These are phyloP conservation scores for Chaetura pelagica DNA, from an alignment of 2,113 vertebrate species.

Conservation along the genomic window DNA sequence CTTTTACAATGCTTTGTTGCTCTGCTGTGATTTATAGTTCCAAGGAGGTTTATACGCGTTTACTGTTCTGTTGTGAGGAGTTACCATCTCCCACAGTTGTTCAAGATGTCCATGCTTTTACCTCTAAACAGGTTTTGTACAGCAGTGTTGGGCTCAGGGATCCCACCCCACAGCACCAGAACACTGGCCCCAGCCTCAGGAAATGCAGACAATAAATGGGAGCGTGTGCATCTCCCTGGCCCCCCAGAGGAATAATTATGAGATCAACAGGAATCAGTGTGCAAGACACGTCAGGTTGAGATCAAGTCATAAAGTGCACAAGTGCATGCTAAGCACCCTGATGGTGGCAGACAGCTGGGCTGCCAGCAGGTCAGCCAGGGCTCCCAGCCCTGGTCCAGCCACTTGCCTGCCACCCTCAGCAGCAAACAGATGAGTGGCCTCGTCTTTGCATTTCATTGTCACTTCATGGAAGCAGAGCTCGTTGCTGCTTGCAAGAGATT, in stretches of 20 bases:
- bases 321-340: fast-evolving
- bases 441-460: not conserved
- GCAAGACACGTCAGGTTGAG: not conserved
- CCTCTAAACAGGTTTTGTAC: fast-evolving
- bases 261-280: not conserved
- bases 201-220: not conserved
- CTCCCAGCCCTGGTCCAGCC: fast-evolving
- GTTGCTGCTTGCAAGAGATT: not conserved
- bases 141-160: not conserved
- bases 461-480: not conserved
- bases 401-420: fast-evolving
- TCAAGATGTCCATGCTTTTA: not conserved
- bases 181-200: not conserved
- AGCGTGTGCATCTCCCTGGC: fast-evolving
- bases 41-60: not conserved
- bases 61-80: not conserved
- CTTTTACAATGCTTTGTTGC: not conserved
- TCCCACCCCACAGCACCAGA: fast-evolving
- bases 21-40: not conserved
- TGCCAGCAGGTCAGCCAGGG: not conserved
- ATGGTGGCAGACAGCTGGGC: not conserved
- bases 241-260: not conserved
- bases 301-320: not conserved
- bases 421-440: not conserved
- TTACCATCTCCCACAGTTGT: fast-evolving